These are phyloP conservation scores for Phrixothrix hirtus DNA, from an alignment of 2,888 invertebrate genomes.

Conservation along the genomic window DNA sequence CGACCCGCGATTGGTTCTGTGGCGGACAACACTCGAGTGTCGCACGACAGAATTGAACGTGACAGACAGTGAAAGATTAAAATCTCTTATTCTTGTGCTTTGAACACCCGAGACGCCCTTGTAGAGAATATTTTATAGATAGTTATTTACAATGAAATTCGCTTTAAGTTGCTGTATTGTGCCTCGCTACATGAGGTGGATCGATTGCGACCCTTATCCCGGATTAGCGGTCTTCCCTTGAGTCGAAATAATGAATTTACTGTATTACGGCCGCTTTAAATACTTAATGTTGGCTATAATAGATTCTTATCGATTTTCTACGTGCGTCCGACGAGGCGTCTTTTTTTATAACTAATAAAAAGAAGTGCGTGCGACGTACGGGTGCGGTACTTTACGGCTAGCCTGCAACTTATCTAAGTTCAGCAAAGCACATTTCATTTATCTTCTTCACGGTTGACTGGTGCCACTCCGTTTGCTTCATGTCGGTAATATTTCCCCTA, in stretches of 20 bases:
- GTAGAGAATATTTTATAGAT: constrained; percentile 47
- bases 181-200: constrained; percentile 22
- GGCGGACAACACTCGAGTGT: constrained; percentile 40
- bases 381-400: constrained; percentile 36
- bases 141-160: constrained; percentile 43
- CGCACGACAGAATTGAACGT: constrained; percentile 28
- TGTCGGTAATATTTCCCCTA: constrained; percentile 41
- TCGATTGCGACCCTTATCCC: constrained; percentile 31
- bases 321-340: constrained; percentile 22
- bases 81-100: constrained; percentile 45
- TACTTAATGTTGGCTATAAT: constrained; percentile 29
- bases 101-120: constrained; percentile 42
- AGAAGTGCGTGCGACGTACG: constrained; percentile 33
- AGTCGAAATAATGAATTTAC: constrained; percentile 32
- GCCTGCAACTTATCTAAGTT: constrained; percentile 37
- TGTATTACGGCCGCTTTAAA: constrained; percentile 30
- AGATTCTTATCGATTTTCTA: constrained; percentile 30
- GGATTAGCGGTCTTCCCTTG: constrained; percentile 32
- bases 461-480: constrained; percentile 48
- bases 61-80: constrained; percentile 45
- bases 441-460: constrained; percentile 55
- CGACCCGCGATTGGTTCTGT: constrained; percentile 45
- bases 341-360: constrained; percentile 33
- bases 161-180: constrained; percentile 22
- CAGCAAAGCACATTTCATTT: constrained; percentile 49